These are phyloP conservation scores for Hirundichthys speculiger DNA, from an alignment of 2,113 vertebrate genomes.

Conservation along the genomic window DNA sequence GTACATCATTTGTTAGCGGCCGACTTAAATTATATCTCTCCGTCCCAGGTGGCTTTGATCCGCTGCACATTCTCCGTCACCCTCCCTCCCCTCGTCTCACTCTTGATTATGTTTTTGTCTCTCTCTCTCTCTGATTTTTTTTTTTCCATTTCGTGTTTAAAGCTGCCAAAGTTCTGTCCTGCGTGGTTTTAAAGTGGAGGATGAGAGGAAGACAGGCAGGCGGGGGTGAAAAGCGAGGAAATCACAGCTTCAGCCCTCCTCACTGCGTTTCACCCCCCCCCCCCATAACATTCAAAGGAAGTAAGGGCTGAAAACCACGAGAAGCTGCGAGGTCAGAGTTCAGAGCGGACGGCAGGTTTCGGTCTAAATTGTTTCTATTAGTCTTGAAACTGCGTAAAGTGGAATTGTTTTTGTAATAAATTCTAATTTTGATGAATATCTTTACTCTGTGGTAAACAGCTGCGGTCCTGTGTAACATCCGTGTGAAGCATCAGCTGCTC, in stretches of 20 bases:
- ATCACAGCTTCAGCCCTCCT: slow-evolving; percentile 20
- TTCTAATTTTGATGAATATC: too few species aligned
- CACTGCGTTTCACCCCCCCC: slow-evolving; percentile 7
- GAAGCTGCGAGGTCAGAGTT: too few species aligned
- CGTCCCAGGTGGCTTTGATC: slow-evolving; percentile 76
- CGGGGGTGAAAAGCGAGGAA: slow-evolving; percentile 39
- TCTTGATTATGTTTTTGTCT: slow-evolving; percentile 36
- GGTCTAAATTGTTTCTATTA: too few species aligned
- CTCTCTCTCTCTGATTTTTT: too few species aligned
- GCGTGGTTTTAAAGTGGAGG: slow-evolving; percentile 31
- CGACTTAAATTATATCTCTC: slow-evolving; percentile 78
- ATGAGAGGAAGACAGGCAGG: slow-evolving; percentile 55
- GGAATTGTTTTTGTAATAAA: too few species aligned
- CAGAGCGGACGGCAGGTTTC: too few species aligned
- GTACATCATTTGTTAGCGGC: slow-evolving; percentile 75
- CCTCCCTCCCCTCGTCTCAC: slow-evolving; percentile 29
- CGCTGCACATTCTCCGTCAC: slow-evolving; percentile 40
- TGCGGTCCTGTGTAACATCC: too few species aligned
- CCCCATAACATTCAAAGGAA: not conserved
- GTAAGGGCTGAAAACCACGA: too few species aligned
- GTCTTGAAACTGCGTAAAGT: too few species aligned
- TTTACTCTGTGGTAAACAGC: too few species aligned
- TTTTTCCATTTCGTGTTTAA: slow-evolving; percentile 36
- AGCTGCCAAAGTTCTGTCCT: slow-evolving; percentile 69
- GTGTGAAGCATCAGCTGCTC: too few species aligned